Evolutionary conservation across 2,888 invertebrate species (phyloP).

Genomic region (Drosophila mettleri): DNA sequence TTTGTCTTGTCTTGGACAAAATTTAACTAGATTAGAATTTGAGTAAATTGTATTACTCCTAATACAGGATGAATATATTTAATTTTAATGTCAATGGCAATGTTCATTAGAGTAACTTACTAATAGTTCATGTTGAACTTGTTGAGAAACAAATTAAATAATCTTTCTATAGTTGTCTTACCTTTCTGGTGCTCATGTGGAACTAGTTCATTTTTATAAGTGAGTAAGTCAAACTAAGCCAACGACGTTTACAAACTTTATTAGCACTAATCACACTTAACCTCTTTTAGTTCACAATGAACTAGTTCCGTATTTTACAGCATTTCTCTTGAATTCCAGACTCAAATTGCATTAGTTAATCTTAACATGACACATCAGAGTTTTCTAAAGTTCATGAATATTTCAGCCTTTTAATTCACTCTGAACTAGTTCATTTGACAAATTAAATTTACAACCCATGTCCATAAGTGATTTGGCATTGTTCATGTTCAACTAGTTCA

Average conservation of each 20-base stretch:
- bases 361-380: background rate
- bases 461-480: too few relatives aligned
- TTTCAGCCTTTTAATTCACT: background rate
- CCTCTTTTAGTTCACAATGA: background rate
- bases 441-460: too few relatives aligned
- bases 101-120: too few relatives aligned
- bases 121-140: background rate
- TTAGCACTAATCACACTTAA: background rate
- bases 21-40: too few relatives aligned
- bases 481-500: slow-evolving; percentile 1
- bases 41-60: too few relatives aligned
- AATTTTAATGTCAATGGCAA: too few relatives aligned
- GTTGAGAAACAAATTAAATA: background rate
- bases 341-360: background rate
- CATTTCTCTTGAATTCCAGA: too few relatives aligned
- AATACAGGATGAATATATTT: too few relatives aligned
- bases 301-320: background rate
- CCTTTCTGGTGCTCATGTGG: too few relatives aligned
- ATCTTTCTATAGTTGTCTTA: too few relatives aligned
- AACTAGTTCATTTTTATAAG: background rate
- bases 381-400: background rate
- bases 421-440: slow-evolving; percentile 1
- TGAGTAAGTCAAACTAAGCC: background rate
- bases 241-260: background rate
- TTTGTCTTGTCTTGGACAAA: background rate